These are phyloP conservation scores for Lycaon pictus DNA, from an alignment of 2,113 vertebrate species.

Conservation along the genomic window DNA sequence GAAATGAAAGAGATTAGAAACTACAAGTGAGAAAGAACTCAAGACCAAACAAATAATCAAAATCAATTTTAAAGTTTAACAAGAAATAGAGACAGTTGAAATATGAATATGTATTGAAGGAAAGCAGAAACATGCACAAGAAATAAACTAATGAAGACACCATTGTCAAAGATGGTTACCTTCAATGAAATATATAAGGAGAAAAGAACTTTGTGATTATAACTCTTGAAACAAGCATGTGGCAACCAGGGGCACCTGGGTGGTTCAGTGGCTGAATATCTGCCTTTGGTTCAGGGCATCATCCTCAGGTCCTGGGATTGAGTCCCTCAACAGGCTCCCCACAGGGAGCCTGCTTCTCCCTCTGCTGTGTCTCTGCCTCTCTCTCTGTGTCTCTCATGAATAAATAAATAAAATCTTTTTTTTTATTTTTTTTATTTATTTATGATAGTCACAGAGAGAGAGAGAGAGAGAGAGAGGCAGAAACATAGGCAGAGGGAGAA, in stretches of 20 bases:
- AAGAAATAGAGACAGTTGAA: background rate
- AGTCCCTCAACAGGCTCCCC: too few relatives aligned
- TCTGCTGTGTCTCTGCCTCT: too few relatives aligned
- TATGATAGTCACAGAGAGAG: too few relatives aligned
- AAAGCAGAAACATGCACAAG: background rate
- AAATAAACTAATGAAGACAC: background rate
- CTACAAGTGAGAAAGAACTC: background rate
- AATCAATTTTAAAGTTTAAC: background rate
- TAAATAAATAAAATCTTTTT: too few relatives aligned
- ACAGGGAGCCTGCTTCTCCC: too few relatives aligned
- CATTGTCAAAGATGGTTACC: background rate
- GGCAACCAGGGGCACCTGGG: background rate
- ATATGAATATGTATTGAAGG: background rate
- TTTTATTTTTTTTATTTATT: too few relatives aligned
- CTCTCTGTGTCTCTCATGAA: too few relatives aligned
- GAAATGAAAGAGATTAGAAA: conserved; percentile 22
- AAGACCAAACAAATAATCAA: background rate
- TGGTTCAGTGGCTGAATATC: too few relatives aligned
- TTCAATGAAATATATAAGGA: background rate
- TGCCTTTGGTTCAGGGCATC: too few relatives aligned
- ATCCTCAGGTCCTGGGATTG: too few relatives aligned
- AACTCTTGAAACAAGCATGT: background rate
- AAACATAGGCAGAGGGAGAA: too few relatives aligned
- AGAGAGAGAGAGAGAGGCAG: too few relatives aligned
- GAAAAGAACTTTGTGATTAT: background rate